Evolutionary conservation across 2,797 vertebrate genomes (phyloP).

Genomic region (Crotalus adamanteus): DNA sequence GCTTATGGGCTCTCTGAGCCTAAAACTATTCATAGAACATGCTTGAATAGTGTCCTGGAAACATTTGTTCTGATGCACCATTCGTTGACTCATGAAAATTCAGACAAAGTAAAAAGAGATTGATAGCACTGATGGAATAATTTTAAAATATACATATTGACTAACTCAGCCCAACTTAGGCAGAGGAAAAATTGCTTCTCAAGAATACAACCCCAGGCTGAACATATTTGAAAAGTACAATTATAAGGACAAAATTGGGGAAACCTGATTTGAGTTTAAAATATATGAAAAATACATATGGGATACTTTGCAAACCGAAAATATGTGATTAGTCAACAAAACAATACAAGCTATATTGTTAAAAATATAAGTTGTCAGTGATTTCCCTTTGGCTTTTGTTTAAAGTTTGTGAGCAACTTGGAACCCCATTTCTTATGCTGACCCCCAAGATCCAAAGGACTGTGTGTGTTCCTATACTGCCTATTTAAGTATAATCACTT

Average conservation of each 20-base stretch:
- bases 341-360: slow-evolving; percentile 34
- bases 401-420: slow-evolving; percentile 30
- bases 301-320: not conserved
- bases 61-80: not conserved
- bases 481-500: not conserved
- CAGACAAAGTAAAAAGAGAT: not conserved
- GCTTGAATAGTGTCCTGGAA: not conserved
- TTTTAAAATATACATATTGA: not conserved
- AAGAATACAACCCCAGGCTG: not conserved
- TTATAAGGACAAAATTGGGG: not conserved
- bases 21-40: not conserved
- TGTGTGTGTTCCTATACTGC: slow-evolving; percentile 1
- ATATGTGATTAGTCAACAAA: not conserved
- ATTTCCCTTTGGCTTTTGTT: slow-evolving; percentile 38
- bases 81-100: not conserved
- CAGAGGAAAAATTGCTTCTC: not conserved
- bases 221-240: not conserved
- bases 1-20: not conserved
- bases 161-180: not conserved
- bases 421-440: slow-evolving; percentile 1
- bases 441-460: not conserved
- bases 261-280: not conserved
- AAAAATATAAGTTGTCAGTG: slow-evolving; percentile 40
- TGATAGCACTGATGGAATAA: not conserved
- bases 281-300: not conserved